Evolutionary conservation across 35 echinoderm and acorn worm species (phyloP), one percentile per base, ranked within the genome.

Genomic region (Holothuria glaberrima): DNA sequence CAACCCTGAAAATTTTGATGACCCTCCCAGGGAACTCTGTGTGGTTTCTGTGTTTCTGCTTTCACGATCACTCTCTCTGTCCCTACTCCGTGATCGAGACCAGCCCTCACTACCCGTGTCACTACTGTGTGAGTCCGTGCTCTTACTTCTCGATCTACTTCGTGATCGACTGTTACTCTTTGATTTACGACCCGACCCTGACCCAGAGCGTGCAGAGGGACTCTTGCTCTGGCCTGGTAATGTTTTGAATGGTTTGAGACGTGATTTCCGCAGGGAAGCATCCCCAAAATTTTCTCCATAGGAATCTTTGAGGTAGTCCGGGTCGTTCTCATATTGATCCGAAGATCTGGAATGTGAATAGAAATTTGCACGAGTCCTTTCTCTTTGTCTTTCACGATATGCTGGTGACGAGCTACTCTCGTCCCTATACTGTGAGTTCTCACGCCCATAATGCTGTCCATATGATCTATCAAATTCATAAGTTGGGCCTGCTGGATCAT

Each of bases 1-100:
- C 61, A 95, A 91, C 60, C 91, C 97, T n/a, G 93, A 83, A 76
- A 90, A 90, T 89, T 99, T 99, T 70, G 77, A 80, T 59, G 50
- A 54, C 12, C 87, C 89, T 71, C 91, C 91, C 25, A 75, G 34
- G 24, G 87, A 91, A 76, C 90, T 91, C 71, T 90, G 90, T 73
- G 97, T 95, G 63, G 91, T 95, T 65, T 94, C 95, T 41, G 97
- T 93, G 88, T 99, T 99, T 36, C 93, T 82, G 91, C 93, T 95
- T 64, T 94, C 95, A 18, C 86, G 71, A 76, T 94, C 92, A 68
- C 95, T 97, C 81, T 92, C 95, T 81, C 76, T 73, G 38, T 90
- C 90, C 66, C 90, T 89, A 73, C 95, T 94, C 66, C 89, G 79
- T 30, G 96, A 94, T 74, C 95, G 92, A 50, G 89, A 92, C 89